Conservation (phyloP, 2,888 invertebrate genomes). For the Harmothoe impar region DNA sequence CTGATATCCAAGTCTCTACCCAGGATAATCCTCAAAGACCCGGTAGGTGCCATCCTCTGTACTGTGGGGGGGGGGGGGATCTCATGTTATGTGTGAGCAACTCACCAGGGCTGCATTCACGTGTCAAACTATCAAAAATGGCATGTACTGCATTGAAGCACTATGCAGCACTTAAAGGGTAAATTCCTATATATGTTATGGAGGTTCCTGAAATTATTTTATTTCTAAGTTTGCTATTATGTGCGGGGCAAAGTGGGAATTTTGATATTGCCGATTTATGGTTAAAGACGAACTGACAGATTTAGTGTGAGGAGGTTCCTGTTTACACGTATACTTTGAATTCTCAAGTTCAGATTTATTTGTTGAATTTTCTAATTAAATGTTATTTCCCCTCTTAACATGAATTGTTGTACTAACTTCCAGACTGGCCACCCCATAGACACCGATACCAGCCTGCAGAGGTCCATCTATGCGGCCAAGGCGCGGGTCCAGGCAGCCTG, state of each 20-base stretch:
- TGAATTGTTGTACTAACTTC: background rate
- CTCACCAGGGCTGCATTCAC: background rate
- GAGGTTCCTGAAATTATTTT: background rate
- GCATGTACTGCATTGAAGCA: background rate
- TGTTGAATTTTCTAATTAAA: no score
- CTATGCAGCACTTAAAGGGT: background rate
- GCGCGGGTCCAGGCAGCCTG: constrained; percentile 25
- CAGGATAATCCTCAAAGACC: constrained; percentile 43
- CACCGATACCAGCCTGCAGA: constrained; percentile 79
- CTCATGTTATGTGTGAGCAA: background rate
- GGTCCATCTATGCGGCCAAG: constrained; percentile 71
- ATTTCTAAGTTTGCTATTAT: no score
- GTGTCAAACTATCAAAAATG: background rate
- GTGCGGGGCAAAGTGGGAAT: no score
- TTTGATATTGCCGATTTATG: no score
- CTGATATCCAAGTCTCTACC: background rate
- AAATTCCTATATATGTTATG: background rate
- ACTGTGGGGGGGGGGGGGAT: background rate
- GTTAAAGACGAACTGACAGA: no score
- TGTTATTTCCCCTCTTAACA: no score
- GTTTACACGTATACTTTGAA: no score
- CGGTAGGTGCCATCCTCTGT: background rate
- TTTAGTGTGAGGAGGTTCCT: no score
- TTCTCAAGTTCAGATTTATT: no score
- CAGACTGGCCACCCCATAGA: constrained; percentile 74